Percentiles rank a stretch among this genome's conserved stretches.
Conservation (phyloP, 37 sponge, comb jelly and placozoan species). For the Beroe ovata region DNA sequence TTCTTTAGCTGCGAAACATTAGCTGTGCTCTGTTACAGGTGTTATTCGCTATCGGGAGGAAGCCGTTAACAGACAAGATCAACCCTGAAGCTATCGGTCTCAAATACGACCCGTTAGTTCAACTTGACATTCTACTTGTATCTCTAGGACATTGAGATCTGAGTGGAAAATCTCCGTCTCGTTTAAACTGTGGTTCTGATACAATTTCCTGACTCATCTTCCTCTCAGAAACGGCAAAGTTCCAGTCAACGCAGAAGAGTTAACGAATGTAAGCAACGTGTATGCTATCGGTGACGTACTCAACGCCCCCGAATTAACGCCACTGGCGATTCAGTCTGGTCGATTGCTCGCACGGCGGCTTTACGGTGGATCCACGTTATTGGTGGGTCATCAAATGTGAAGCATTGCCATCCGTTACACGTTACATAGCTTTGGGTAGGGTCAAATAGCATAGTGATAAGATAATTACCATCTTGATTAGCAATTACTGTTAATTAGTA, state of each 20-base stretch:
- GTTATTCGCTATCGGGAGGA: conserved; percentile 87
- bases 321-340: conserved; percentile 96
- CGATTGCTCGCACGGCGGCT: conserved; percentile 84
- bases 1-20: no score
- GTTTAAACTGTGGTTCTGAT: neutral
- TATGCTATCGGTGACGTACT: conserved; percentile 94
- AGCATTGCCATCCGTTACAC: no score
- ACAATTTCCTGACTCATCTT: no score
- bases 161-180: neutral
- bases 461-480: no score
- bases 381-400: no score
- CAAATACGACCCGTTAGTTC: conserved; percentile 67
- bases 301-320: conserved; percentile 90
- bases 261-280: conserved; percentile 92
- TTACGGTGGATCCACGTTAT: conserved; percentile 68
- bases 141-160: neutral
- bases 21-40: conserved; percentile 76
- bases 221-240: conserved; percentile 49
- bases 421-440: no score
- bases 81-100: conserved; percentile 95
- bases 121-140: neutral
- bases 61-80: conserved; percentile 76
- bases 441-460: no score
- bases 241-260: conserved; percentile 75
- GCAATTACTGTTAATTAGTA: no score